Conservation (phyloP, 1,140 invertebrate species). For the Globodera ellingtonae region DNA sequence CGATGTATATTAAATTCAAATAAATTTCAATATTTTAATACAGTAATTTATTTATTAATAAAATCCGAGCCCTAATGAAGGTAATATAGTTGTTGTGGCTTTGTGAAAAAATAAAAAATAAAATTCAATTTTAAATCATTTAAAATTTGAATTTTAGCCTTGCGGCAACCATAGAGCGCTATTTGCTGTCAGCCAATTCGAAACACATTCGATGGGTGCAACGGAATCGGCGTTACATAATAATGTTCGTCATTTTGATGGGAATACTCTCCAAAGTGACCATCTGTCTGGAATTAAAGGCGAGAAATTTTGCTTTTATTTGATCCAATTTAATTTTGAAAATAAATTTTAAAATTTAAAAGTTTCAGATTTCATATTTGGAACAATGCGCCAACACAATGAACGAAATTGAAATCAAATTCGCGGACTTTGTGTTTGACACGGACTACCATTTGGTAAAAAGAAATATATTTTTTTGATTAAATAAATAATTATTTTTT, state of each 20-base stretch:
- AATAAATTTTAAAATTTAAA: background rate
- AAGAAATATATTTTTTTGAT: background rate
- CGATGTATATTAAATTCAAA: background rate
- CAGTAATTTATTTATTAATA: background rate
- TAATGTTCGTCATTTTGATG: conserved; percentile 52
- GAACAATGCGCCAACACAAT: conserved; percentile 55
- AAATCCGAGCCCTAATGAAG: too few relatives aligned
- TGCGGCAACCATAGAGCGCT: conserved; percentile 59
- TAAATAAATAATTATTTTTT: conserved; percentile 27
- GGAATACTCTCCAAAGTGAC: conserved; percentile 59
- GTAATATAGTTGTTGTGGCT: too few relatives aligned
- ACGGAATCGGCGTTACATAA: conserved; percentile 53
- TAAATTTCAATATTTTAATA: background rate
- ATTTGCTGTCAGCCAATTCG: conserved; percentile 52
- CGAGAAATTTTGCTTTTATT: conserved; percentile 27
- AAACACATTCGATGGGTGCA: conserved; percentile 41
- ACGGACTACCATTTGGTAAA: conserved; percentile 47
- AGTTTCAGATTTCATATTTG: conserved; percentile 44
- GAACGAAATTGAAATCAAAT: conserved; percentile 49
- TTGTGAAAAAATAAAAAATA: too few relatives aligned
- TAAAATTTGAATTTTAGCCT: conserved; percentile 29
- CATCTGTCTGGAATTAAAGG: conserved; percentile 60
- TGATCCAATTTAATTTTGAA: conserved; percentile 15
- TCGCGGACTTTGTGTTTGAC: conserved; percentile 51
- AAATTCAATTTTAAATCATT: background rate